phyloP scores from a whole-genome alignment of 2,888 invertebrate genomes.

The Acutogordius australiensis region DNA sequence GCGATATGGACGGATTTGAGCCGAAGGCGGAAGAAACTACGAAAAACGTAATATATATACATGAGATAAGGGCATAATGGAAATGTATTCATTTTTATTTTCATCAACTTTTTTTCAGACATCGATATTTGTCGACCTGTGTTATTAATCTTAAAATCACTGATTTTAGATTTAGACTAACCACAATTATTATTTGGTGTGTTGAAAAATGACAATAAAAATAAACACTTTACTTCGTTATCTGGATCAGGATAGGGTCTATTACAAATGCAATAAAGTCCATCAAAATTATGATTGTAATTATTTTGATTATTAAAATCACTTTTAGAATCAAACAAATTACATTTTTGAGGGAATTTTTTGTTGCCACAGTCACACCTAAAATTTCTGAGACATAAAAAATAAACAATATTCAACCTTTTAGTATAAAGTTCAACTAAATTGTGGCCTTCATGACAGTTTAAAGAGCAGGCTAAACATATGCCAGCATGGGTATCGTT shows the following conservation, averaged over 20 bases:
- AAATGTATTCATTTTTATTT: too few relatives aligned
- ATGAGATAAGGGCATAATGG: too few relatives aligned
- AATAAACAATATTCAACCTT: conserved; percentile 20
- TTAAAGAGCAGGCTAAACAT: conserved; percentile 68
- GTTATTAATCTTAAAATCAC: too few relatives aligned
- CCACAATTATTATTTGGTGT: neutral
- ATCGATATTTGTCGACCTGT: too few relatives aligned
- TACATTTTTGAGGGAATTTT: neutral
- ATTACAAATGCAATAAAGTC: conserved; percentile 60
- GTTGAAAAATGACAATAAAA: neutral
- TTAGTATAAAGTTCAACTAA: conserved; percentile 82
- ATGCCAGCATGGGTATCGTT: conserved; percentile 35
- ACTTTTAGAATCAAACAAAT: conserved; percentile 40
- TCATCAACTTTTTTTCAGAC: too few relatives aligned
- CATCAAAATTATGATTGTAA: conserved; percentile 46
- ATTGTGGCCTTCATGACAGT: conserved; percentile 81
- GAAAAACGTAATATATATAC: too few relatives aligned
- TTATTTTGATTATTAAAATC: conserved; percentile 17
- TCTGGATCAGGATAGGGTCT: conserved; percentile 82
- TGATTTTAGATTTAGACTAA: too few relatives aligned
- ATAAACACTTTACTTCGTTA: conserved; percentile 26
- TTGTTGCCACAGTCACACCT: conserved; percentile 71
- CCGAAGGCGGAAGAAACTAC: too few relatives aligned
- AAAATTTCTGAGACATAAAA: conserved; percentile 36
- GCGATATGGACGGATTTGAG: too few relatives aligned